Evolutionary conservation across 1,140 invertebrate genomes (phyloP).

Genomic region (Aleiodes sp.): DNA sequence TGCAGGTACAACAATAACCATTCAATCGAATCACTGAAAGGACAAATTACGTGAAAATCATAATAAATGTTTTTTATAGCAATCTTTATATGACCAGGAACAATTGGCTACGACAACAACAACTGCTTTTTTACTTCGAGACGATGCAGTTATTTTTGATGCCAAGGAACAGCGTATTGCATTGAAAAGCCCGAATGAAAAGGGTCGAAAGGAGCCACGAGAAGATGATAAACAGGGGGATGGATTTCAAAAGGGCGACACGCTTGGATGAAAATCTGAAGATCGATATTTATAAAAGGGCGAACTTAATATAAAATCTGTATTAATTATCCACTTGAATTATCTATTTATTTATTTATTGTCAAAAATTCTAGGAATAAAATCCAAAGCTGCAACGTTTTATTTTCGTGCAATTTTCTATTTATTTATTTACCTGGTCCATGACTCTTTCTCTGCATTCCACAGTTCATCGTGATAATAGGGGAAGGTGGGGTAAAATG

Average conservation of each 20-base stretch:
- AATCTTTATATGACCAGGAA: slow-evolving; percentile 55
- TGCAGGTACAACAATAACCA: slow-evolving; percentile 70
- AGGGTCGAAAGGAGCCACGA: not conserved
- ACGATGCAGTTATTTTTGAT: slow-evolving; percentile 33
- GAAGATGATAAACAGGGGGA: not conserved
- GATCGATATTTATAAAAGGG: not conserved
- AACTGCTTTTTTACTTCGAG: slow-evolving; percentile 43
- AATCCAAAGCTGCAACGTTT: too few relatives aligned
- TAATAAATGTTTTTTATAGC: slow-evolving; percentile 37
- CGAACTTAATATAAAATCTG: too few relatives aligned
- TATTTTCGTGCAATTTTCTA: too few relatives aligned
- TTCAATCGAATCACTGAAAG: not conserved
- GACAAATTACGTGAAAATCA: not conserved
- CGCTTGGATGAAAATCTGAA: not conserved
- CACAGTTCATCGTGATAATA: too few relatives aligned
- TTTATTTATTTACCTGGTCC: too few relatives aligned
- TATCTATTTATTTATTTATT: not conserved
- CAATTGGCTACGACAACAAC: slow-evolving; percentile 36
- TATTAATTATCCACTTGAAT: not conserved
- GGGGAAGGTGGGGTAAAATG: too few relatives aligned
- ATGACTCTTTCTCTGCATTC: too few relatives aligned
- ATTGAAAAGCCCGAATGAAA: not conserved
- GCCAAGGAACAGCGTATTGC: not conserved
- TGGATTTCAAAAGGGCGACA: slow-evolving; percentile 5
- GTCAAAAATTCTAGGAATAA: too few relatives aligned